Conservation (phyloP, 2,888 invertebrate genomes). For the Drosophila quinaria region DNA sequence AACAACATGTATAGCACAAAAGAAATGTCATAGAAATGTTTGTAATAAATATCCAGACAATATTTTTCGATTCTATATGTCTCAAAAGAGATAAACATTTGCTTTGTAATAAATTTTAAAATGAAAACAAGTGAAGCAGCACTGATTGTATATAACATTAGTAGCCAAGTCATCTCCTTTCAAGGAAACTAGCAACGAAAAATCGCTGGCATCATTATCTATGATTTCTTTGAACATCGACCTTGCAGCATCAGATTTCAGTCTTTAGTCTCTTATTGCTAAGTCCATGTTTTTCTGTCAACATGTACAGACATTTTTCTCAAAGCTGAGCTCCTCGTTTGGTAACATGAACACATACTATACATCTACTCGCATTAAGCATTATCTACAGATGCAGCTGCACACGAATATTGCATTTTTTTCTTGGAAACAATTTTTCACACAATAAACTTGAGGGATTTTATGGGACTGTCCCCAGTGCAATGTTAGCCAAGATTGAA, state of each 20-base stretch:
- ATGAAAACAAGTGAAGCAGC: slow-evolving; percentile 4
- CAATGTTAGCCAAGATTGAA: slow-evolving; percentile 14
- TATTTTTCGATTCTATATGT: neutral
- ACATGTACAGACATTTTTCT: slow-evolving; percentile 5
- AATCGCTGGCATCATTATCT: neutral
- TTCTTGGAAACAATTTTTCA: slow-evolving; percentile 59
- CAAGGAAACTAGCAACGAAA: slow-evolving; percentile 1
- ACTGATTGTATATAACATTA: neutral
- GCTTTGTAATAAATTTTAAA: neutral
- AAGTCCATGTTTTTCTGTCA: slow-evolving; percentile 9
- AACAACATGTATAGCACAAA: slow-evolving; percentile 1
- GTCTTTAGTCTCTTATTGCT: neutral
- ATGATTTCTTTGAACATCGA: slow-evolving; percentile 7
- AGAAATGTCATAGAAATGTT: neutral
- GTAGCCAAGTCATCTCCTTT: neutral
- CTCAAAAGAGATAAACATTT: neutral
- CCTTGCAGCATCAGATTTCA: neutral
- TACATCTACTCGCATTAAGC: slow-evolving; percentile 1
- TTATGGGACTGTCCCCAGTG: slow-evolving; percentile 34
- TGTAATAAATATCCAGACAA: slow-evolving; percentile 5
- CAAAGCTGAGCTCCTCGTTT: neutral
- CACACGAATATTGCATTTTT: slow-evolving; percentile 49
- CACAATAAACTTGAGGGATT: slow-evolving; percentile 58
- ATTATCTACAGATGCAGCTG: slow-evolving; percentile 25
- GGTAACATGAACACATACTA: neutral